Conservation (phyloP, 2,797 vertebrate genomes). For the Carapus acus region DNA sequence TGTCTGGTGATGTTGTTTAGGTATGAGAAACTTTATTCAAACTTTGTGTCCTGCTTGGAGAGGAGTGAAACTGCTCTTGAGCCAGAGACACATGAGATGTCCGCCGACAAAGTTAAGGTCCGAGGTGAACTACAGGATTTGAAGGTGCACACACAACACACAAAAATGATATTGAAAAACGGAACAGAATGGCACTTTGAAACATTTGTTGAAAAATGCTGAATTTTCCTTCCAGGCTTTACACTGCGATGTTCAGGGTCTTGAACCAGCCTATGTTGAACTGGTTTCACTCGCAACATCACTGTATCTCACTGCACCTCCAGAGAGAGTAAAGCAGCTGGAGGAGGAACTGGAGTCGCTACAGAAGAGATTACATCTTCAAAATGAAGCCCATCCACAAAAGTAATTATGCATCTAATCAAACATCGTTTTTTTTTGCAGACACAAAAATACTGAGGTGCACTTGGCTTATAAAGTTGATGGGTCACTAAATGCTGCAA, state of each 20-base stretch:
- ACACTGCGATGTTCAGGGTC: slow-evolving; percentile 70
- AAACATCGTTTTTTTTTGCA: not conserved
- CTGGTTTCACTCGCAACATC: slow-evolving; percentile 70
- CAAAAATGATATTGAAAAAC: not conserved
- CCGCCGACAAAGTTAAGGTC: slow-evolving; percentile 82
- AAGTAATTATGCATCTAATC: slow-evolving; percentile 64
- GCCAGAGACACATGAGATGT: slow-evolving; percentile 67
- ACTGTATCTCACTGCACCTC: slow-evolving; percentile 74
- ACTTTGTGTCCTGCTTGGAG: slow-evolving; percentile 82
- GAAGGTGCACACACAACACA: slow-evolving; percentile 68
- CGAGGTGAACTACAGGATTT: slow-evolving; percentile 78
- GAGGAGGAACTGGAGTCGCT: slow-evolving; percentile 74
- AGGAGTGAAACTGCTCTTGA: slow-evolving; percentile 74
- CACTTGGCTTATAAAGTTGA: too few species aligned
- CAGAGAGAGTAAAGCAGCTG: slow-evolving; percentile 68
- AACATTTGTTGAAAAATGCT: not conserved
- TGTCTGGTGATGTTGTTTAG: slow-evolving; percentile 60
- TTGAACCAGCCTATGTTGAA: slow-evolving; percentile 62
- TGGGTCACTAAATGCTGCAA: not conserved
- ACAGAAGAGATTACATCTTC: slow-evolving; percentile 71
- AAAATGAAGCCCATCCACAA: slow-evolving; percentile 75
- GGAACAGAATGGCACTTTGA: not conserved
- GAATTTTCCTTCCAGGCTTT: slow-evolving; percentile 68
- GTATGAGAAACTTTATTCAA: slow-evolving; percentile 84
- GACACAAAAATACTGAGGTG: too few species aligned